phyloP scores from a whole-genome alignment of 1,140 invertebrate species.

The Chironomus tepperi region DNA sequence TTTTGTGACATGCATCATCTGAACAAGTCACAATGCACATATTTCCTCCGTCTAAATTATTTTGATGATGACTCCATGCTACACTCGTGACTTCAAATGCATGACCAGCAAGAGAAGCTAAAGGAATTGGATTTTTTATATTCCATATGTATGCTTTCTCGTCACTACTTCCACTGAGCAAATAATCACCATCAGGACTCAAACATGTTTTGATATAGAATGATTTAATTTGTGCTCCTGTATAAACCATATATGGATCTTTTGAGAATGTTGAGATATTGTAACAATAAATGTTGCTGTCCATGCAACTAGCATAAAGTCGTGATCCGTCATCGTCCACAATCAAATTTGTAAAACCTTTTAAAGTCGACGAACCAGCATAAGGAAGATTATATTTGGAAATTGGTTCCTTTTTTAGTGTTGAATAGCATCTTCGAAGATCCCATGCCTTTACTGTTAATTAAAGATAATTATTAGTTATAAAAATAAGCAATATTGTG shows the following conservation, averaged over 20 bases:
- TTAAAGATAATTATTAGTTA: too few species aligned
- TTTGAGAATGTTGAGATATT: slow-evolving; percentile 62
- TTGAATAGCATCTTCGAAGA: slow-evolving; percentile 66
- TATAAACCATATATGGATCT: slow-evolving; percentile 51
- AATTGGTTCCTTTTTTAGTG: slow-evolving; percentile 56
- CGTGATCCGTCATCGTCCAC: slow-evolving; percentile 56
- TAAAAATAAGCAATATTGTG: too few species aligned
- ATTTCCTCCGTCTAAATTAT: slow-evolving; percentile 34
- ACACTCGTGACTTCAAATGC: slow-evolving; percentile 75
- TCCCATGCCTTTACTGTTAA: slow-evolving; percentile 77
- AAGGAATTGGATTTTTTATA: slow-evolving; percentile 49
- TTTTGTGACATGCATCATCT: slow-evolving; percentile 65
- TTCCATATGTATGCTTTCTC: slow-evolving; percentile 79
- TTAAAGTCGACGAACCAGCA: slow-evolving; percentile 53
- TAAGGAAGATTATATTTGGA: slow-evolving; percentile 64
- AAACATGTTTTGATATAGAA: slow-evolving; percentile 77
- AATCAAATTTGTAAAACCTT: slow-evolving; percentile 70
- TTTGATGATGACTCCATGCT: slow-evolving; percentile 53
- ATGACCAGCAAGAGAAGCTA: slow-evolving; percentile 63
- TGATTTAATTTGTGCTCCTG: slow-evolving; percentile 62
- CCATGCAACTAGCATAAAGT: slow-evolving; percentile 80
- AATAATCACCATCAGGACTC: slow-evolving; percentile 66
- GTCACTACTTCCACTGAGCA: slow-evolving; percentile 77
- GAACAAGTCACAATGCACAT: slow-evolving; percentile 64
- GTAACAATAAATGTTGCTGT: slow-evolving; percentile 76